A percentile compares a stretch with the other conserved stretches of the same genome.
Evolutionary conservation across 2,797 vertebrate genomes (phyloP).

Genomic region (Karalla daura): DNA sequence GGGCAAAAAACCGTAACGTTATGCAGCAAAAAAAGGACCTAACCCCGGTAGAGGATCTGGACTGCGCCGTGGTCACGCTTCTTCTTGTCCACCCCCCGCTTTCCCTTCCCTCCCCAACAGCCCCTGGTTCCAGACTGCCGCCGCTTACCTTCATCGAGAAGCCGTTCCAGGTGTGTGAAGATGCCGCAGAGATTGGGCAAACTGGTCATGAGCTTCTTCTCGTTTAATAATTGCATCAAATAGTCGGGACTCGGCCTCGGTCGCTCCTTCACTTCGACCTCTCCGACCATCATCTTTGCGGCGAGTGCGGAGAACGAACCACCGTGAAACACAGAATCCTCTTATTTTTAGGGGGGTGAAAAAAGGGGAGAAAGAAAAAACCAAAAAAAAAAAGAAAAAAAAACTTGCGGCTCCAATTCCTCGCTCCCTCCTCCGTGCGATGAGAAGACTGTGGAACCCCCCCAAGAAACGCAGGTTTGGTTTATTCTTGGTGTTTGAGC

Average conservation of each 20-base stretch:
- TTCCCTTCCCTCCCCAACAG: background rate
- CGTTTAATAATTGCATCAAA: constrained; percentile 89
- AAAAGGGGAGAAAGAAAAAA: constrained; percentile 59
- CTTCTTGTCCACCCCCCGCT: too few relatives aligned
- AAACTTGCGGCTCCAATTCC: constrained; percentile 82
- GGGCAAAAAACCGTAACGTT: background rate
- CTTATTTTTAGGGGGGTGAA: too few relatives aligned
- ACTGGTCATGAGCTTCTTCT: constrained; percentile 90
- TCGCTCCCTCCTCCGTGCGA: constrained; percentile 77
- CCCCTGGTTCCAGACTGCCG: constrained; percentile 9
- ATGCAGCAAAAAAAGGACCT: constrained; percentile 55
- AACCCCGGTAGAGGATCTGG: constrained; percentile 51
- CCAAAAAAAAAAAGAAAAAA: constrained; percentile 59
- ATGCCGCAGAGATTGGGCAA: constrained; percentile 90
- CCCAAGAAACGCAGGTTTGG: constrained; percentile 62
- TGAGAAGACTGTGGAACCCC: constrained; percentile 65
- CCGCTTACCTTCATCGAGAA: constrained; percentile 95
- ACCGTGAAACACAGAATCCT: constrained; percentile 79
- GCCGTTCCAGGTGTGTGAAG: constrained; percentile 94
- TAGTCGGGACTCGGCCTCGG: constrained; percentile 92
- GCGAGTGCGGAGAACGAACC: constrained; percentile 77
- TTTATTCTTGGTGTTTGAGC: constrained; percentile 71
- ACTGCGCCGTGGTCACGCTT: constrained; percentile 64
- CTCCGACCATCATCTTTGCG: constrained; percentile 90
- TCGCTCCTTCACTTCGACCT: constrained; percentile 91